These are phyloP conservation scores for Eunapius fragilis DNA, from an alignment of 37 sponge, comb jelly and placozoan genomes.

Conservation along the genomic window DNA sequence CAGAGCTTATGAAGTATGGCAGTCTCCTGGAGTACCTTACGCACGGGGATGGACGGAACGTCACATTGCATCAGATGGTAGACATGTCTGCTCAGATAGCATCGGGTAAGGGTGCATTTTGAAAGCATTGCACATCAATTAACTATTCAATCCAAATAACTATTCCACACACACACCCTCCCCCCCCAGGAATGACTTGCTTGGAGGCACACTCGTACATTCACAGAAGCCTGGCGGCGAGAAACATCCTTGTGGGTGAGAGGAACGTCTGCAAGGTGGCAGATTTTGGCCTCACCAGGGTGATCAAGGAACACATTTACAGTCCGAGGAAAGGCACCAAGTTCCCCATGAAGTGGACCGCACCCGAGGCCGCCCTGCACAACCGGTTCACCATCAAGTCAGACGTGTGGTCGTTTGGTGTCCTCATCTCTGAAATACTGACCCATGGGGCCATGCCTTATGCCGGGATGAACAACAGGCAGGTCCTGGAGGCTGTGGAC, in stretches of 20 bases:
- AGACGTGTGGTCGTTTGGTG: slow-evolving; percentile 97
- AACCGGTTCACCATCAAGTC: slow-evolving; percentile 97
- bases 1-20: slow-evolving; percentile 96
- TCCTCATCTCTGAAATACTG: slow-evolving; percentile 86
- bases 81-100: slow-evolving; percentile 95
- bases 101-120: slow-evolving; percentile 74
- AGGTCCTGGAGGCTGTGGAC: slow-evolving; percentile 82
- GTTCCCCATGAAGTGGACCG: slow-evolving; percentile 99
- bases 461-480: slow-evolving; percentile 93
- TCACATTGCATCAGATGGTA: slow-evolving; percentile 82
- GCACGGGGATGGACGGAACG: slow-evolving; percentile 63
- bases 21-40: slow-evolving; percentile 86
- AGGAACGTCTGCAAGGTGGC: slow-evolving; percentile 97
- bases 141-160: too few relatives aligned
- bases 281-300: slow-evolving; percentile 95
- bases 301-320: slow-evolving; percentile 96
- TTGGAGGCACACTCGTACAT: slow-evolving; percentile 95
- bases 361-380: slow-evolving; percentile 98
- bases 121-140: not conserved
- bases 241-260: slow-evolving; percentile 95
- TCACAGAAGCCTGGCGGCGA: slow-evolving; percentile 95
- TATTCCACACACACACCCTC: too few relatives aligned
- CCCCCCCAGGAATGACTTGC: slow-evolving; percentile 85
- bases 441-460: slow-evolving; percentile 98
- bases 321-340: slow-evolving; percentile 89